Percentiles rank a stretch among this genome's conserved stretches.
Conservation (phyloP, 2,888 invertebrate species). For the Dendrolimus houi region DNA sequence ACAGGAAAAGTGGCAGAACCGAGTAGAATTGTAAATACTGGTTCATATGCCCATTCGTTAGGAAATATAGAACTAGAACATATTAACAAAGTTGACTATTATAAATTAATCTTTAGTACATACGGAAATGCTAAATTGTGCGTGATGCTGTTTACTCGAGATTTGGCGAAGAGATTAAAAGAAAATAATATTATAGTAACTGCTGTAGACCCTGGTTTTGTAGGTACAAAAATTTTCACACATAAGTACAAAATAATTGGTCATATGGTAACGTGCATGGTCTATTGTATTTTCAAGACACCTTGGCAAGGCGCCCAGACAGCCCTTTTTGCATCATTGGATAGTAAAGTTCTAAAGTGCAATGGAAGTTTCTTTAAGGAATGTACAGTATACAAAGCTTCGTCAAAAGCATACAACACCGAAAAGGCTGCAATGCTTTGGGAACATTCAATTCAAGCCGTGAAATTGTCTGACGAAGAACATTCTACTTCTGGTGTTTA, state of each 20-base stretch:
- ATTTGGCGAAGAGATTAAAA: constrained; percentile 79
- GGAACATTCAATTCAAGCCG: constrained; percentile 82
- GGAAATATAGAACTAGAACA: constrained; percentile 80
- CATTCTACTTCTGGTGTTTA: constrained; percentile 12
- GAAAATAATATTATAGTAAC: constrained; percentile 83
- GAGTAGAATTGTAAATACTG: constrained; percentile 83
- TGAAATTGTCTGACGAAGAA: constrained; percentile 77
- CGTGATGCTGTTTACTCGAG: constrained; percentile 81
- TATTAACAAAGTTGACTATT: constrained; percentile 66
- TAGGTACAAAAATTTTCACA: constrained; percentile 83
- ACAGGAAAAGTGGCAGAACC: constrained; percentile 63
- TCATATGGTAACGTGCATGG: constrained; percentile 63
- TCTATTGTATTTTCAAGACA: constrained; percentile 77
- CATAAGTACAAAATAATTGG: constrained; percentile 49
- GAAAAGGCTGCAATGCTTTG: constrained; percentile 83
- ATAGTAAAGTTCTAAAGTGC: constrained; percentile 78
- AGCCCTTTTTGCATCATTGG: constrained; percentile 79
- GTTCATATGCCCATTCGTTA: constrained; percentile 81
- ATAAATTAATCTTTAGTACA: constrained; percentile 41
- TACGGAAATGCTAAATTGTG: constrained; percentile 82
- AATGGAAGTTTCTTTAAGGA: constrained; percentile 84
- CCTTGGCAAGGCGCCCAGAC: constrained; percentile 86
- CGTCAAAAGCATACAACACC: constrained; percentile 74
- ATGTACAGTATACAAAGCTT: constrained; percentile 70
- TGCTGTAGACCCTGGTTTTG: constrained; percentile 88